Conservation (phyloP, 23 tunicate genomes). For the Phallusia fumigata region DNA sequence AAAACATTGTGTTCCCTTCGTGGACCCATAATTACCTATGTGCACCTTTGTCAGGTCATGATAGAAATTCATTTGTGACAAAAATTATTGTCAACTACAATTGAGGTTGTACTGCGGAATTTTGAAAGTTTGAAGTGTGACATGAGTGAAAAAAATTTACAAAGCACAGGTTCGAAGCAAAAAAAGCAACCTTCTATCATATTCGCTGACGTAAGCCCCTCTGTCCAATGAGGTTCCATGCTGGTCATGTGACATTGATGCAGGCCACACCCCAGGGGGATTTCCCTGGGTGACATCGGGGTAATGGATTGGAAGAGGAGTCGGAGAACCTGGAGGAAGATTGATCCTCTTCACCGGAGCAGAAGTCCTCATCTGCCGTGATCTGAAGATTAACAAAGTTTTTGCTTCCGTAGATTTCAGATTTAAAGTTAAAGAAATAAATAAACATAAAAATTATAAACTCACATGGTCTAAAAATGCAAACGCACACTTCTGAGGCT, state of each 20-base stretch:
- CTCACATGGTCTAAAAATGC: too few relatives aligned
- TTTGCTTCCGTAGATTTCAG: background rate
- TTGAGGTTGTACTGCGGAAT: too few relatives aligned
- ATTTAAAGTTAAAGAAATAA: too few relatives aligned
- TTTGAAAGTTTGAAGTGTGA: too few relatives aligned
- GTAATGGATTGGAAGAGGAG: background rate
- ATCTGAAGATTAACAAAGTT: background rate
- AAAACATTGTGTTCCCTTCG: too few relatives aligned
- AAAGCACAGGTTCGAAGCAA: background rate
- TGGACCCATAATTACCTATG: too few relatives aligned
- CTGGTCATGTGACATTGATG: slow-evolving; percentile 24
- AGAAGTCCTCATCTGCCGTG: slow-evolving; percentile 22
- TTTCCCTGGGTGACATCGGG: slow-evolving; percentile 7
- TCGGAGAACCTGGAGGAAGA: slow-evolving; percentile 13
- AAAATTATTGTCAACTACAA: too few relatives aligned
- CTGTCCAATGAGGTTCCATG: slow-evolving; percentile 10
- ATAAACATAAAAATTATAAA: too few relatives aligned
- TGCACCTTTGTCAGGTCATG: too few relatives aligned
- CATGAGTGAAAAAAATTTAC: too few relatives aligned
- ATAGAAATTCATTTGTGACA: too few relatives aligned
- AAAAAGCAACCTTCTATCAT: background rate
- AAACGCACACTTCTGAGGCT: too few relatives aligned
- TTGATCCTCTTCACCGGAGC: slow-evolving; percentile 32
- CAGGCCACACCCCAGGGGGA: slow-evolving; percentile 24
- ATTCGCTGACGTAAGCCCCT: slow-evolving; percentile 17